Base-by-base conservation (phyloP, 2,888 invertebrate genomes). In the Acrobeloides nanus region DNA sequence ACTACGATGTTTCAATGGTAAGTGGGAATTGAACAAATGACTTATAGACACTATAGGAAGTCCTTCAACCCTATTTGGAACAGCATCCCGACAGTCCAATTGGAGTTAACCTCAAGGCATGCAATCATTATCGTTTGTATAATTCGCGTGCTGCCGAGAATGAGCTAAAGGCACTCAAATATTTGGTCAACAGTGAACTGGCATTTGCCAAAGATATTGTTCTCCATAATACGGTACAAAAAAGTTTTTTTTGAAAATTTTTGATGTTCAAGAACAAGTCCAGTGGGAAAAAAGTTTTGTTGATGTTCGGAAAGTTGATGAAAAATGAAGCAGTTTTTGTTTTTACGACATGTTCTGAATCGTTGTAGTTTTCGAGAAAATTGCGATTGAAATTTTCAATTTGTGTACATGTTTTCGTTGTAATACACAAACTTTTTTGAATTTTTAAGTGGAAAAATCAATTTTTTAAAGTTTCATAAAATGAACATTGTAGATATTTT, bases 1-100 rank as follows among this genome's bases (percentile, higher is more conserved):
- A 92, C 75, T 95, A 90, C 74, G 95, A 95, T 76, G 90, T 92
- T 38, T 90, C 93, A 0, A 90, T 93, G 76, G 77, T 76, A 57
- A 59, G 38, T 20, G n/a, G n/a, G n/a, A 12, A 25, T 15, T 32
- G 20, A n/a, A 48, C 21, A 5, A 15, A 15, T 26, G 44, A 34
- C 58, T 32, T 35, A 47, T n/a, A n/a, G n/a, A n/a, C n/a, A 7
- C 7, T 51, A 12, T 17, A 61, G 55, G 59, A 66, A 57, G 51
- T 61, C 31, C 26, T 58, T 3, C 46, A 53, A 20, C 29, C 31
- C 6, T 97, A 97, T 75, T 79, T 97, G 42, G 85, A 87, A 51
- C 85, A 86, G 72, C 85, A 84, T 75, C 84, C 88, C 3, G 89
- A 92, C 65, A 93, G 93, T 54, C 88, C 89, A 0, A 86, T 90